A percentile compares a stretch with the other conserved stretches of the same genome.
phyloP scores from a whole-genome alignment of 1,140 invertebrate species.

The Rhynchophorus ferrugineus region DNA sequence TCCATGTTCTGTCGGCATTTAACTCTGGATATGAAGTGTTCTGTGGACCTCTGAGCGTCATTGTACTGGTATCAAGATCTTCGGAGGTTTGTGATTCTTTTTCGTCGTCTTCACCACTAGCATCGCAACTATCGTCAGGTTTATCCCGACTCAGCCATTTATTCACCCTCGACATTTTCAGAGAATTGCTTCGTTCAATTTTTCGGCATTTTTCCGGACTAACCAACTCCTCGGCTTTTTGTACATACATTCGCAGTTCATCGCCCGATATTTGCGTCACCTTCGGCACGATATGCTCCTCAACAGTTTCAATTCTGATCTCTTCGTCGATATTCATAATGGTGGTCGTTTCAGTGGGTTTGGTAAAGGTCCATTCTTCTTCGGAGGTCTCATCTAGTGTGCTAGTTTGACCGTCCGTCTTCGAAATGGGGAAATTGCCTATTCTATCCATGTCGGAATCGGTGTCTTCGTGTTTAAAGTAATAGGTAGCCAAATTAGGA shows the following conservation, averaged over 20 bases:
- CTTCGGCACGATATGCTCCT: conserved; percentile 23
- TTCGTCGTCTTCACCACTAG: conserved; percentile 82
- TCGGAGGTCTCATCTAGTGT: conserved; percentile 60
- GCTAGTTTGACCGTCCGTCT: conserved; percentile 41
- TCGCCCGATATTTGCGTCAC: conserved; percentile 34
- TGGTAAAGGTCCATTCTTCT: conserved; percentile 64
- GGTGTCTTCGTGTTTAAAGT: conserved; percentile 76
- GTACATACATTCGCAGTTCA: conserved; percentile 58
- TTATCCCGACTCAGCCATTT: conserved; percentile 50
- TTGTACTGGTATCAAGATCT: conserved; percentile 59
- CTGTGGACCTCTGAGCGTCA: conserved; percentile 52
- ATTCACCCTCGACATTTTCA: conserved; percentile 57
- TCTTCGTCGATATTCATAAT: conserved; percentile 34
- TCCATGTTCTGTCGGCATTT: conserved; percentile 64
- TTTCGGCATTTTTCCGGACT: conserved; percentile 44
- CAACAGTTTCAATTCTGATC: conserved; percentile 39
- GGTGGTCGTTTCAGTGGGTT: conserved; percentile 30
- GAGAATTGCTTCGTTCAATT: conserved; percentile 32
- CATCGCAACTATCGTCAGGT: conserved; percentile 59
- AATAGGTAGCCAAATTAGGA: conserved; percentile 72
- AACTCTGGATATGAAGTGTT: conserved; percentile 45
- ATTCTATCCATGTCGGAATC: conserved; percentile 57
- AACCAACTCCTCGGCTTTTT: conserved; percentile 65
- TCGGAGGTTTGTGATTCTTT: conserved; percentile 68
- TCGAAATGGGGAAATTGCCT: conserved; percentile 32